Evolutionary conservation across 2,797 vertebrate species (phyloP), one percentile per base, ranked within the genome.

Genomic region (Acomys russatus): DNA sequence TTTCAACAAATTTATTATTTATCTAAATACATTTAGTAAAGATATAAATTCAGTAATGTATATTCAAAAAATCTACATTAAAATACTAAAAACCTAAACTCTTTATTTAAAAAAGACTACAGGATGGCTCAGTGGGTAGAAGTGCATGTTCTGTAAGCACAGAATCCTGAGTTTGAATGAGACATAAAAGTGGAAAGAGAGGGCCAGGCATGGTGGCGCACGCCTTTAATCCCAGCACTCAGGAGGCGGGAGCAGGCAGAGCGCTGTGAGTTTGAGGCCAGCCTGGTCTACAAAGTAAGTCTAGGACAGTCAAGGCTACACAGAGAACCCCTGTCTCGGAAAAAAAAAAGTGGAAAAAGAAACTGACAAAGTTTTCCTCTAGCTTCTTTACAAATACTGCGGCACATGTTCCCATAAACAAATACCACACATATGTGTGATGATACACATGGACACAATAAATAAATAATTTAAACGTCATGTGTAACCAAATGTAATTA

Each of bases 401-500:
- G 80, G 25, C 63, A 51, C 38, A 49, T n/a, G 9, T 51, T 49
- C 10, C 63, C 44, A 70, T 70, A 70, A 20, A n/a, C 44, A 85
- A 85, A 85, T 63, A 70, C 6, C 44, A 23, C 20, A 51, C 83
- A 51, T 49, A 51, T 86, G 18, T 85, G 33, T 6, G 4, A 66
- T 12, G 28, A 85, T 44, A 86, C 2, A 6, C 63, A 68, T 3
- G 6, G 25, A 49, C 66, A 85, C 4, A 85, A 85, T 66, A 84
- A 83, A 68, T 49, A 54, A 30, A 28, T 33, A 22, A 66, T 33
- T 49, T 68, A 92, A 77, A 84, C 88, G 49, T 33, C 44, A 90
- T 61, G 35, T 84, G 30, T 49, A 82, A 76, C n/a, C 84, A 97
- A 93, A 94, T 59, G 17, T 92, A 3, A 92, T 73, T 94, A 66